Percentiles rank a stretch among this genome's conserved stretches.
Evolutionary conservation across 2,888 invertebrate species (phyloP).

Genomic region (Idaea aversata): DNA sequence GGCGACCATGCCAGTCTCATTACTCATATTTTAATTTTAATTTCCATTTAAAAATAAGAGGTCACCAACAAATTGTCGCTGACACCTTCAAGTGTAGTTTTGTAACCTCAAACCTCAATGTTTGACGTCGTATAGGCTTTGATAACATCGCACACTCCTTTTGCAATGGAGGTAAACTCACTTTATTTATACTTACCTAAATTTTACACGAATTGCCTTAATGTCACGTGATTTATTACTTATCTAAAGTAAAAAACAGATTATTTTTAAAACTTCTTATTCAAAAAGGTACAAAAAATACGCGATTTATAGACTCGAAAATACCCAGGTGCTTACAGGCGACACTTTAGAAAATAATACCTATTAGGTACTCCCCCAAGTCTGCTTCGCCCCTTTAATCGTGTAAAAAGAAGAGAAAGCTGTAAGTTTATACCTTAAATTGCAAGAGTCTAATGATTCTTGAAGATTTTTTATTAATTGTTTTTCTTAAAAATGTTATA

Average conservation of each 20-base stretch:
- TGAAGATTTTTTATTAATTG: no score
- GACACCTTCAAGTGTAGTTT: background rate
- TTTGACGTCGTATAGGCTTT: background rate
- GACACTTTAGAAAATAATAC: no score
- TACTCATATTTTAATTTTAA: background rate
- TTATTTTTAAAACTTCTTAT: background rate
- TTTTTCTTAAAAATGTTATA: no score
- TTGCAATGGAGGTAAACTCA: background rate
- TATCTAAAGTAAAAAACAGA: background rate
- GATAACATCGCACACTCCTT: background rate
- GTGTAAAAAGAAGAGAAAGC: no score
- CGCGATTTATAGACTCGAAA: no score
- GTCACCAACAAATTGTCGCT: background rate
- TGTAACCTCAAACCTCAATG: background rate
- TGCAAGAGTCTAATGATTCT: no score
- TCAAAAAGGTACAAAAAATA: no score
- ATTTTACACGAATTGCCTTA: background rate
- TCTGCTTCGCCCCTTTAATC: no score
- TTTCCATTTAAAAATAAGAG: background rate
- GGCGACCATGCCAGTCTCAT: no score
- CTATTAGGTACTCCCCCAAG: no score
- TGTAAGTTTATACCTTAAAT: no score
- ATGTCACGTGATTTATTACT: background rate
- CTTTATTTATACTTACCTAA: background rate
- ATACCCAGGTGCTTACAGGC: no score